Evolutionary conservation across 2,113 vertebrate genomes (phyloP).

Genomic region (Pterocles orientalis): DNA sequence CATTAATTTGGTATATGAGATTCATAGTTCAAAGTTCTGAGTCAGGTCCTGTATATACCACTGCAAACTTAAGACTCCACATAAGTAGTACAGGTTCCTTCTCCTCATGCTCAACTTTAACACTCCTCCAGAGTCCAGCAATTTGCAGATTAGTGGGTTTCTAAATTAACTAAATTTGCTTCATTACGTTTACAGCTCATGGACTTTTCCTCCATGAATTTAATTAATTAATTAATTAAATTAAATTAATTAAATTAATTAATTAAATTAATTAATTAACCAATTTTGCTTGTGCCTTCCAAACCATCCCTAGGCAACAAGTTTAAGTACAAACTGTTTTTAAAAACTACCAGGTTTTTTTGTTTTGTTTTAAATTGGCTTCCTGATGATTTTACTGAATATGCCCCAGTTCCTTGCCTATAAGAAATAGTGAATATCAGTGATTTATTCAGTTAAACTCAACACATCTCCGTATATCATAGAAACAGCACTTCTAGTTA

Average conservation of each 20-base stretch:
- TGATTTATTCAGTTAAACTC: background rate
- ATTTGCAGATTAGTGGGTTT: background rate
- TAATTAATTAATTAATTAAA: too few species aligned
- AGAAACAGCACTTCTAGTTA: background rate
- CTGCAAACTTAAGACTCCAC: background rate
- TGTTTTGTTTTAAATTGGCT: background rate
- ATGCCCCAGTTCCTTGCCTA: background rate
- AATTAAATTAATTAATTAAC: too few species aligned
- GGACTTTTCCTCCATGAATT: background rate
- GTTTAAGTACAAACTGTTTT: background rate
- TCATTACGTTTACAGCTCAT: background rate
- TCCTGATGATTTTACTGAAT: background rate
- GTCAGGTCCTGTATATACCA: background rate
- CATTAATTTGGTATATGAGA: background rate
- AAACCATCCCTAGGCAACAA: background rate
- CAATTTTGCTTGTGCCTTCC: background rate
- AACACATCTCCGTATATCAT: background rate
- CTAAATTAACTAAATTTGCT: background rate
- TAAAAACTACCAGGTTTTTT: background rate
- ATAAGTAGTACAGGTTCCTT: background rate
- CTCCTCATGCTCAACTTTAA: background rate
- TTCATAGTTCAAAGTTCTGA: background rate
- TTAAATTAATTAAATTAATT: too few species aligned
- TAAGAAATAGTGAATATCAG: background rate
- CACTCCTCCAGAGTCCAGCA: background rate